Base-by-base conservation (phyloP, 2,888 invertebrate genomes). In the Amblyjoppa proteus region DNA sequence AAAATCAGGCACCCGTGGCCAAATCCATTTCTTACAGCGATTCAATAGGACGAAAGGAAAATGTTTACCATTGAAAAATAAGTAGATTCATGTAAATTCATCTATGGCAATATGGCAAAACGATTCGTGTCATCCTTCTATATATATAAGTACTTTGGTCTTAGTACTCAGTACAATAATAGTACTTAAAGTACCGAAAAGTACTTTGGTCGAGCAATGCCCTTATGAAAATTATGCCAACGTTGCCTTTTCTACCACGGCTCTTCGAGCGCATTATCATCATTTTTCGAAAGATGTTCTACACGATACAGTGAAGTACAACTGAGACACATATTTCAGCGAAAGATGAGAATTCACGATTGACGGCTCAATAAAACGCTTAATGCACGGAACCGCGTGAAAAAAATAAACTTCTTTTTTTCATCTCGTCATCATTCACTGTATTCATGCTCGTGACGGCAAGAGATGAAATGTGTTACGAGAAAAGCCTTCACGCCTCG, bases 241-340 rank as follows among this genome's bases (percentile, higher is more conserved):
- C 58, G 41, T 20, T 74, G 13, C 38, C 31, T 64, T 61, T n/a
- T 16, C 25, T 34, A 58, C 75, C 20, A 25, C 56, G 9, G 25
- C 49, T 64, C 28, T 41, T 41, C 64, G n/a, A 31, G 20, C n/a
- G 75, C 64, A 34, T 49, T 31, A 20, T 11, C 16, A 16, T 28
- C 28, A 75, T 64, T 75, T 73, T 75, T 75, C 13, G 31, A 31
- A 9, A 64, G 20, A 31, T 61, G 38, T 61, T 28, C 41, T 45
- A 4, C 28, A 28, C 58, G 58, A 45, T 5, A 45, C 74, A 41
- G 9, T 6, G 16, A 58, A 31, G 53, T n/a, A 49, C 28, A 31
- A 31, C 11, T 9, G 49, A 31, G n/a, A 41, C 28, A 20, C 75
- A 16, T 61, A 28, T 64, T 61, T 49, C 49, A 7, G 13, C 31